Evolutionary conservation across 2,888 invertebrate genomes (phyloP), one percentile per base, ranked within the genome.

Genomic region (Tetheella fluctuosa): DNA sequence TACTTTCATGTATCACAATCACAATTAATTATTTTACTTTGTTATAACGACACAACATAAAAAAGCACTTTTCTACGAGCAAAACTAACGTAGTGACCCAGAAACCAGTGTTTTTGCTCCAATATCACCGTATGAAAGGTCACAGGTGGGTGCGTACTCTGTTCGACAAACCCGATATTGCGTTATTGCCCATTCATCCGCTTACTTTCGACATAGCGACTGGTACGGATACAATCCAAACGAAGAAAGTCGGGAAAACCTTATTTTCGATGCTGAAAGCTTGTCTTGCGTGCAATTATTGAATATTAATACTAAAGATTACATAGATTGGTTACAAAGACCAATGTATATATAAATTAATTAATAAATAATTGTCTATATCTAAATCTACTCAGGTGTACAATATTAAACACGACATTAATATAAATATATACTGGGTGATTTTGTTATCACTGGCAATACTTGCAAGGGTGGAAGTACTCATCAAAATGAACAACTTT

Each of bases 111-210:
- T 52, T 52, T 66, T 61, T 67, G 65, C 62, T 65, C 62, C 67
- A 67, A 64, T 68, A 69, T 63, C 64, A 59, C 65, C 60, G 65
- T 48, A 62, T 48, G 60, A 77, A 76, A 78, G 71, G 68, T 75
- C 70, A 60, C 64, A 68, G 67, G 61, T 78, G 72, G 73, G 76
- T 68, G 73, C 62, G 73, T 68, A 63, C 58, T 59, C 58, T 58
- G 59, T 62, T 59, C 68, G 59, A 61, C 69, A 68, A 69, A 48
- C 67, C 59, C 62, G 59, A 69, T 65, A 65, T 64, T 63, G 69
- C 75, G 68, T 71, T 72, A 75, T 74, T 69, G 69, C 64, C 68
- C 67, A 75, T 80, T 79, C 70, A 75, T 74, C 60, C 67, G 67
- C 64, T 67, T 64, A 68, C 65, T 67, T 64, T 74, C 59, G 64